These are phyloP conservation scores for Semnopithecus entellus DNA, from an alignment of 2,113 vertebrate species.

Conservation along the genomic window DNA sequence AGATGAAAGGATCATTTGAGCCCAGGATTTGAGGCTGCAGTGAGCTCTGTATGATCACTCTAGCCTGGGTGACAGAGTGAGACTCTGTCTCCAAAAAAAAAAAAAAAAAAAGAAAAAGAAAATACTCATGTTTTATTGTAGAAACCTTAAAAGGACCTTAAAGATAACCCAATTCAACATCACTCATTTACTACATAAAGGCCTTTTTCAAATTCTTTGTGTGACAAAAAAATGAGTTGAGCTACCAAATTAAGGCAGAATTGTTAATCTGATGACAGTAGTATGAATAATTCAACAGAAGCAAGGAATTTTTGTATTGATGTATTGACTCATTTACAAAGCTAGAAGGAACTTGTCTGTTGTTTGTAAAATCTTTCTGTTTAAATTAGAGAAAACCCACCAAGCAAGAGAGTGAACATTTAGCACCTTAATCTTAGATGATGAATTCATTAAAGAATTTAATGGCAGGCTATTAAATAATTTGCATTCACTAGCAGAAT, in stretches of 20 bases:
- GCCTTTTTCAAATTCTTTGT: slow-evolving; percentile 1
- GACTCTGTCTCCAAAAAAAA: too few species aligned
- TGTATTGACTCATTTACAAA: not conserved
- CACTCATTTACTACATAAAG: slow-evolving; percentile 1
- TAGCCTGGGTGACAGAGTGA: too few species aligned
- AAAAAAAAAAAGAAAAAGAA: not conserved
- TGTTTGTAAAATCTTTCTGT: slow-evolving; percentile 56
- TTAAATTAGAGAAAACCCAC: slow-evolving; percentile 34
- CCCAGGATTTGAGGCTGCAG: too few species aligned
- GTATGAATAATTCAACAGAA: slow-evolving; percentile 58
- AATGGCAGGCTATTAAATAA: not conserved
- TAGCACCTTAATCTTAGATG: not conserved
- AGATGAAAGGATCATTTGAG: too few species aligned
- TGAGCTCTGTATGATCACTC: too few species aligned
- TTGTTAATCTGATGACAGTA: slow-evolving; percentile 45
- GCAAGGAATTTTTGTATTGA: not conserved
- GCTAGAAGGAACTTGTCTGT: slow-evolving; percentile 36
- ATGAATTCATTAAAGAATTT: slow-evolving; percentile 54
- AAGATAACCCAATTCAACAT: not conserved
- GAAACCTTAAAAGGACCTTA: not conserved
- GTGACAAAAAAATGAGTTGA: slow-evolving; percentile 33
- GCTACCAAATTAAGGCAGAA: slow-evolving; percentile 20
- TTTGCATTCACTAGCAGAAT: slow-evolving; percentile 48
- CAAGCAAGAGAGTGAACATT: slow-evolving; percentile 28
- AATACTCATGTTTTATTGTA: not conserved